These are phyloP conservation scores for Xenentodon cancila DNA, from an alignment of 2,797 vertebrate genomes.

Conservation along the genomic window DNA sequence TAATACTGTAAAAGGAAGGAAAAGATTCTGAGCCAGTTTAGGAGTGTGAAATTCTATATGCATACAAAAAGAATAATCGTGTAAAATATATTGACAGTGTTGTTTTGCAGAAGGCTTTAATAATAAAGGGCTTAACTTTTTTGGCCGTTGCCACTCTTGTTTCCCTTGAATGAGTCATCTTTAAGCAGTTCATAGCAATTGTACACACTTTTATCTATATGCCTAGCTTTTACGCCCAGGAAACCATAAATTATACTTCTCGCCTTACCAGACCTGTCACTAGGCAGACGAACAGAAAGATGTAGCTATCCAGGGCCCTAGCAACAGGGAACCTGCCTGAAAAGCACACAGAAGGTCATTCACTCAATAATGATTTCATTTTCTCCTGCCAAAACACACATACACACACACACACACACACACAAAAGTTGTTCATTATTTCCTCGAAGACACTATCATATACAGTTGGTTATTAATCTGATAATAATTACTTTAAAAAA, in stretches of 20 bases:
- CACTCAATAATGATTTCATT: slow-evolving; percentile 24
- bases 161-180: slow-evolving; percentile 48
- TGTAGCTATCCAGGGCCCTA: slow-evolving; percentile 66
- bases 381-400: slow-evolving; percentile 12
- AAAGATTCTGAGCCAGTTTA: slow-evolving; percentile 25
- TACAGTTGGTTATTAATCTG: slow-evolving; percentile 17
- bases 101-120: slow-evolving; percentile 6
- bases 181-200: slow-evolving; percentile 34
- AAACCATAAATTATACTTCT: slow-evolving; percentile 70
- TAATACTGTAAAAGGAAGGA: slow-evolving; percentile 11
- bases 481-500: slow-evolving; percentile 11
- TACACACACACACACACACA: background rate
- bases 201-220: background rate
- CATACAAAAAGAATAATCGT: slow-evolving; percentile 6
- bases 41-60: slow-evolving; percentile 46
- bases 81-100: slow-evolving; percentile 22
- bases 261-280: slow-evolving; percentile 63
- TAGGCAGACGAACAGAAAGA: slow-evolving; percentile 73
- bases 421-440: background rate
- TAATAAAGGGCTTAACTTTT: slow-evolving; percentile 34
- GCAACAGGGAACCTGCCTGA: slow-evolving; percentile 63
- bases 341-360: slow-evolving; percentile 15
- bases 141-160: slow-evolving; percentile 29
- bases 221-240: slow-evolving; percentile 57
- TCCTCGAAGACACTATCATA: background rate